Conservation (phyloP, 2,113 vertebrate species). For the Pseudorectes ferrugineus region DNA sequence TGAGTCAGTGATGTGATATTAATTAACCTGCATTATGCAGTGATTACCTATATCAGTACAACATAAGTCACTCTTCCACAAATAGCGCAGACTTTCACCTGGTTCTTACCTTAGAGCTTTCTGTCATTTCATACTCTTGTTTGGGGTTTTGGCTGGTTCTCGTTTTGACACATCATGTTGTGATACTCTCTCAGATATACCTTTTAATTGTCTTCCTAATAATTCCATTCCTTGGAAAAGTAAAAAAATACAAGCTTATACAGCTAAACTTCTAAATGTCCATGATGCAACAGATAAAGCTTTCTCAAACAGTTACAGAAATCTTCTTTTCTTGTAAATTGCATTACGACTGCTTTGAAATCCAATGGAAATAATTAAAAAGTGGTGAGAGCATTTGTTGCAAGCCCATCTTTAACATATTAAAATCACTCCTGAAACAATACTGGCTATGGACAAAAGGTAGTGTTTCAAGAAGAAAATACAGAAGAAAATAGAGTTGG, state of each 20-base stretch:
- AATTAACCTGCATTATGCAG: background rate
- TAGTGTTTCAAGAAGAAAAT: constrained; percentile 44
- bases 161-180: background rate
- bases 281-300: constrained; percentile 10
- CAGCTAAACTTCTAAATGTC: background rate
- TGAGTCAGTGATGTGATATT: background rate
- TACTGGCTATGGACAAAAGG: constrained; percentile 57
- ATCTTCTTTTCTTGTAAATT: constrained; percentile 33
- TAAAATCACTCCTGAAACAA: constrained; percentile 59
- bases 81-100: background rate
- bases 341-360: constrained; percentile 44
- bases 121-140: background rate
- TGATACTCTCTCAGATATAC: background rate
- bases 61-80: background rate
- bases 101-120: background rate
- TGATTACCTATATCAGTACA: background rate
- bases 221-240: background rate
- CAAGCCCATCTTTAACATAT: constrained; percentile 61
- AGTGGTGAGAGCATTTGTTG: constrained; percentile 37
- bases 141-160: background rate
- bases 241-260: background rate
- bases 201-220: background rate
- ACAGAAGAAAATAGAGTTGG: constrained; percentile 20
- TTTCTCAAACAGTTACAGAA: constrained; percentile 4
- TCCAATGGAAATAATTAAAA: constrained; percentile 55